phyloP scores from a whole-genome alignment of 2,888 invertebrate species.

The Pterobdella sp. region DNA sequence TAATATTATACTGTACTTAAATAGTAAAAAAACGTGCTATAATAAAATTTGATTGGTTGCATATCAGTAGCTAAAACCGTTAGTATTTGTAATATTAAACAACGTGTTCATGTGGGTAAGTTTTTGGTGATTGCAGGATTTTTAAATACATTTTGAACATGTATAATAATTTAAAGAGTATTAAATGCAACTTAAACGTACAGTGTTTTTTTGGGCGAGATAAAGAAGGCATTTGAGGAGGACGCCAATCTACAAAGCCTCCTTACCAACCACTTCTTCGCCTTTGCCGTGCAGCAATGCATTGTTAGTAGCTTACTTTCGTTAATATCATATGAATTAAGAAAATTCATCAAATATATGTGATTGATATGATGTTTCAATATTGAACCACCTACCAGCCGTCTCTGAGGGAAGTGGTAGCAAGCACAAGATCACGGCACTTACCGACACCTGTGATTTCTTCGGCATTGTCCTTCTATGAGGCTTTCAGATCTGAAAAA shows the following conservation, averaged over 20 bases:
- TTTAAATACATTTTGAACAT: neutral
- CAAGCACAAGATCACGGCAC: constrained; percentile 61
- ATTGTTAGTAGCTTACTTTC: constrained; percentile 54
- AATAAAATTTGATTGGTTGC: no score
- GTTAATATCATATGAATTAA: no score
- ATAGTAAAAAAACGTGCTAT: no score
- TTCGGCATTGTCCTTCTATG: constrained; percentile 90
- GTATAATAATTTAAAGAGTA: no score
- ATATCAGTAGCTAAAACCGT: no score
- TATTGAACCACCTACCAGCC: constrained; percentile 16
- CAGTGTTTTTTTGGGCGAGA: constrained; percentile 77
- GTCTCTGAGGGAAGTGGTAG: constrained; percentile 59
- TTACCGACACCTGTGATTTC: constrained; percentile 86
- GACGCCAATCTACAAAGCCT: constrained; percentile 78
- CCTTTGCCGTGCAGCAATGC: constrained; percentile 66
- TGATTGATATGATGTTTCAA: no score
- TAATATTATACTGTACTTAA: no score
- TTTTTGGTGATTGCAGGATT: neutral
- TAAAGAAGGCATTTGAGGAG: constrained; percentile 83
- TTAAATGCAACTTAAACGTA: constrained; percentile 29
- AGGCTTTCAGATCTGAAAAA: constrained; percentile 77
- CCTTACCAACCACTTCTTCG: constrained; percentile 86
- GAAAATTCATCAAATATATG: no score
- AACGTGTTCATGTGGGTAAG: neutral
- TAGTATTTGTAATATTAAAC: no score